phyloP scores from a whole-genome alignment of 1,140 invertebrate genomes.

The Formica exsecta region DNA sequence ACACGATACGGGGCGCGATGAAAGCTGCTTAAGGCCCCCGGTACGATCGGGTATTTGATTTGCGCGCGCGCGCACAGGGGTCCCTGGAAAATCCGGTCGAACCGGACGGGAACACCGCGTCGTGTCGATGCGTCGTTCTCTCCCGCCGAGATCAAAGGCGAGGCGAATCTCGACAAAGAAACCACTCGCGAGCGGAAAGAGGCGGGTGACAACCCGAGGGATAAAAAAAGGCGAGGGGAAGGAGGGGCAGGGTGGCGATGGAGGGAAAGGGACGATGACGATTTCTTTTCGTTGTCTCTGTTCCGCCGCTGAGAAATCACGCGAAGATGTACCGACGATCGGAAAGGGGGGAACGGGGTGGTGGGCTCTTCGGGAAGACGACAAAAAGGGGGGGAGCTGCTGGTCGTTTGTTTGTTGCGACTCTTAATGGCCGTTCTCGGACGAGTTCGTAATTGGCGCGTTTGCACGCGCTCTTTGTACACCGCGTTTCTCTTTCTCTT shows the following conservation, averaged over 20 bases:
- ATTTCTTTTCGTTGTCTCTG: not conserved
- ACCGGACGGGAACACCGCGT: slow-evolving; percentile 57
- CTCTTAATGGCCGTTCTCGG: slow-evolving; percentile 77
- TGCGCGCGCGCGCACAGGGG: slow-evolving; percentile 13
- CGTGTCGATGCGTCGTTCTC: slow-evolving; percentile 34
- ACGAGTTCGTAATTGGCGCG: slow-evolving; percentile 79
- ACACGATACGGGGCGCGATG: slow-evolving; percentile 22
- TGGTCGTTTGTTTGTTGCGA: slow-evolving; percentile 80
- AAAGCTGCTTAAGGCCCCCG: slow-evolving; percentile 67
- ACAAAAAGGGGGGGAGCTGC: slow-evolving; percentile 74
- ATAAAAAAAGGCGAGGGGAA: not conserved
- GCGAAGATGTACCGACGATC: slow-evolving; percentile 76
- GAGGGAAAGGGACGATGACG: not conserved
- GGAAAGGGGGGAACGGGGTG: slow-evolving; percentile 39
- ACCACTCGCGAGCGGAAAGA: slow-evolving; percentile 30
- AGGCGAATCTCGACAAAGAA: slow-evolving; percentile 70
- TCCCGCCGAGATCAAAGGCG: slow-evolving; percentile 70
- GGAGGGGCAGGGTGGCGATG: not conserved
- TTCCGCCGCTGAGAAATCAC: slow-evolving; percentile 56
- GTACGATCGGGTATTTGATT: slow-evolving; percentile 59
- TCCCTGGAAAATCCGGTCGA: slow-evolving; percentile 71
- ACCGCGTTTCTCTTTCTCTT: slow-evolving; percentile 54
- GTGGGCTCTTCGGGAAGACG: slow-evolving; percentile 67
- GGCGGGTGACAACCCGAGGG: not conserved
- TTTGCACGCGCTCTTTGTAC: slow-evolving; percentile 63